A percentile compares a stretch with the other conserved stretches of the same genome.
These are phyloP conservation scores for Tolypeutes matacus DNA, from an alignment of 2,797 vertebrate species.

Conservation along the genomic window DNA sequence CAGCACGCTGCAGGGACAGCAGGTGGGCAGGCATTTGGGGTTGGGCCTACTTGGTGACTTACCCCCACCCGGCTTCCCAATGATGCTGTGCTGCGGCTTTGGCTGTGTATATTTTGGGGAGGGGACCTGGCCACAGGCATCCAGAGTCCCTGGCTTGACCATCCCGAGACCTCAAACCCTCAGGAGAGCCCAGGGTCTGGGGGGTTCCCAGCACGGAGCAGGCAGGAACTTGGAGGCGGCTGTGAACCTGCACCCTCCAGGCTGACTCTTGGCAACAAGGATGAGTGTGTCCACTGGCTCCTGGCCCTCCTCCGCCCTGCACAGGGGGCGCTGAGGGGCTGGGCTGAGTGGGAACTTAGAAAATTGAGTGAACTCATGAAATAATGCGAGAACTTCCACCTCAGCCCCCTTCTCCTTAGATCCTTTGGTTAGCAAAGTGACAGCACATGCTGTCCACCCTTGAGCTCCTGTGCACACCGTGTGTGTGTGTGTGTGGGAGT, in stretches of 20 bases:
- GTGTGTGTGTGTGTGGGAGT: background rate
- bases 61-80: background rate
- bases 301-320: background rate
- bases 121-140: background rate
- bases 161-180: background rate
- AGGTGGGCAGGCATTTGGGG: background rate
- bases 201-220: background rate
- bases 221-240: background rate
- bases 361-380: background rate
- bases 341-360: background rate
- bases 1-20: background rate
- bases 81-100: background rate
- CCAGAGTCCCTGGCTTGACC: background rate
- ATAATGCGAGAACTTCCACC: background rate
- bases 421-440: background rate
- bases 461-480: too few relatives aligned
- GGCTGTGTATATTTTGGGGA: background rate
- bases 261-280: background rate
- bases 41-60: background rate
- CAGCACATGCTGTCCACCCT: background rate
- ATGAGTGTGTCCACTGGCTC: background rate
- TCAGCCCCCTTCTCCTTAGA: background rate
- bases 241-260: background rate
- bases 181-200: background rate
- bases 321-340: background rate